phyloP scores from a whole-genome alignment of 1,140 invertebrate species.

The Pseudomyrmex gracilis region DNA sequence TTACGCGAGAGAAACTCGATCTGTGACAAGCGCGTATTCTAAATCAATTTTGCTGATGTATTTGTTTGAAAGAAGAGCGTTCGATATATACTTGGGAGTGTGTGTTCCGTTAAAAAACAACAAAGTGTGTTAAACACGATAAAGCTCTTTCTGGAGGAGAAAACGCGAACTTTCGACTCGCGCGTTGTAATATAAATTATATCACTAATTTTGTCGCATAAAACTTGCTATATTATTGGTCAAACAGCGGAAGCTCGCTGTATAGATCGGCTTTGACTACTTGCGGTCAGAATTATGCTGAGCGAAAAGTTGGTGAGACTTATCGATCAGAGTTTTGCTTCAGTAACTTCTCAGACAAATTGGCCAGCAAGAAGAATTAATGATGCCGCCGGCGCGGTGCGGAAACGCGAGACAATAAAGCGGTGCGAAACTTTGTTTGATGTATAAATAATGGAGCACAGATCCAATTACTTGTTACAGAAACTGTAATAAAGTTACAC shows the following conservation, averaged over 20 bases:
- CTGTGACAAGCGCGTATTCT: no score
- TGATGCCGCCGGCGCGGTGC: slow-evolving; percentile 22
- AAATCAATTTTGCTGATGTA: no score
- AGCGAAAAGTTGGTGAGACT: slow-evolving; percentile 41
- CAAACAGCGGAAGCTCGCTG: background rate
- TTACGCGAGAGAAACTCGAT: no score
- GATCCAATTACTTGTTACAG: slow-evolving; percentile 53
- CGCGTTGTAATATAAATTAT: background rate
- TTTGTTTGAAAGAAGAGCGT: no score
- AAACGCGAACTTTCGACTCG: background rate
- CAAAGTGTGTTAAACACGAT: no score
- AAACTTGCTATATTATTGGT: background rate
- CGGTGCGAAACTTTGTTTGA: slow-evolving; percentile 51
- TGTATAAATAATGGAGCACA: slow-evolving; percentile 55
- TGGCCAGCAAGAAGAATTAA: slow-evolving; percentile 53
- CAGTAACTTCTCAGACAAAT: slow-evolving; percentile 47
- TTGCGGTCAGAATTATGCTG: slow-evolving; percentile 20
- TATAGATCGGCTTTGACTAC: slow-evolving; percentile 14
- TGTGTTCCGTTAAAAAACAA: no score
- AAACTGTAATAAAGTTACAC: slow-evolving; percentile 54
- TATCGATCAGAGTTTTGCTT: slow-evolving; percentile 51
- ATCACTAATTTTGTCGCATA: background rate
- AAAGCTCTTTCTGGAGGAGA: background rate
- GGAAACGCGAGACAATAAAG: slow-evolving; percentile 55
- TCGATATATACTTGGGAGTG: no score